Evolutionary conservation across 2,888 invertebrate species (phyloP), one percentile per base, ranked within the genome.

Genomic region (Zaprionus bogoriensis): DNA sequence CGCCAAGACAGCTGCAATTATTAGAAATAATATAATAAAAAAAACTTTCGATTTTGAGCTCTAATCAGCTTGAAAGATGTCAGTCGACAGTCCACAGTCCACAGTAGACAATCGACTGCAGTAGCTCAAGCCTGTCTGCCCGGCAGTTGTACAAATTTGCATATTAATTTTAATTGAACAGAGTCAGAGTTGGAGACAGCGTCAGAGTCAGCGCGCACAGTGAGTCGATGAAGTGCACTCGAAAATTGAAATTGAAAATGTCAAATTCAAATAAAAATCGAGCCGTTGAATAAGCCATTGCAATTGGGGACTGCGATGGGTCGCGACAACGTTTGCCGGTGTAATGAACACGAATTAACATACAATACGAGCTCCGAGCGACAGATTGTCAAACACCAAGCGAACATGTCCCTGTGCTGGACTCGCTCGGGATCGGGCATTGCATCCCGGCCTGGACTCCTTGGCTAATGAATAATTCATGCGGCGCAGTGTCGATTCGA

Each of bases 101-200:
- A 48, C 42, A 44, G 28, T n/a, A 20, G 30, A 27, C 45, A 45
- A 25, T 32, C 4, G 19, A 10, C 7, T 32, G 22, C 3, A 12
- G 39, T 38, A 9, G 12, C 12, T 4, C 48, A 41, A 54, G 22
- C 44, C n/a, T n/a, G n/a, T n/a, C n/a, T n/a, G n/a, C n/a, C n/a
- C 25, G 54, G 38, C 36, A 62, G 47, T 50, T 59, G 48, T 47
- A 74, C 64, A 68, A 77, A 84, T 82, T 82, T 77, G 84, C 81
- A 82, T 82, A 82, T 82, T 82, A 81, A 82, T 82, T 84, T 81
- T 82, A 82, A 82, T 87, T 82, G 81, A 84, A 55, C 66, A 39
- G 30, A 61, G 48, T 41, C n/a, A 9, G 12, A 36, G 30, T 54
- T n/a, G n/a, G n/a, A n/a, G n/a, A n/a, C n/a, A n/a, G n/a, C n/a